Base-by-base conservation (phyloP, 2,113 vertebrate genomes). In the Callionymus lyra region DNA sequence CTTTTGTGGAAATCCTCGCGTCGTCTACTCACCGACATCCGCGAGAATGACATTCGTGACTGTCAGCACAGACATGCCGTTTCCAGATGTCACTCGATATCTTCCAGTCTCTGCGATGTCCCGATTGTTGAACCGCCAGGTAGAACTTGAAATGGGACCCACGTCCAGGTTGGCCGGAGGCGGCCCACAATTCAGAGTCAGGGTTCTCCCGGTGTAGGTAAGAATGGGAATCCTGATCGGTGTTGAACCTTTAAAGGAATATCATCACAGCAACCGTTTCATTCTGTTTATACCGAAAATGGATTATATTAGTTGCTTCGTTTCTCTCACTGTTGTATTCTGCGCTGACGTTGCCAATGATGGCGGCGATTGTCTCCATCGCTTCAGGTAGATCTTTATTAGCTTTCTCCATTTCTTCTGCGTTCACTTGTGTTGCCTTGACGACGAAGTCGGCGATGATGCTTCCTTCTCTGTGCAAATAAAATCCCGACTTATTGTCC, bases 11-110 rank as follows among this genome's bases (percentile, higher is more conserved):
- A n/a, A n/a, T n/a, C n/a, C n/a, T n/a, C n/a, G n/a, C n/a, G n/a
- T n/a, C n/a, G n/a, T n/a, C n/a, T n/a, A 65, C 79, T 73, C 35
- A 84, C 82, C 82, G 2, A 1, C 38, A 50, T 84, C 69, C 3
- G 15, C 13, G 27, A 12, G 10, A 33, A 56, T 61, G 6, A 61
- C 17, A 0, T 34, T 61, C 0, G 2, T 43, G 6, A 81, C 2
- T 35, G 1, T 56, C 11, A 84, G 68, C 1, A 0, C 9, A 6
- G 53, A 72, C 2, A 0, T 16, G 2, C 0, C 1, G 3, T 1
- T 9, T 10, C 6, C 9, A 21, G 1, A 5, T n/a, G n/a, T 31
- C 18, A 15, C 10, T 16, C 2, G 6, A 14, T 51, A 33, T 35
- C 55, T 64, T 12, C 1, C 1, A 6, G 12, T 10, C 0, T 10